Evolutionary conservation across 2,113 vertebrate genomes (phyloP), one percentile per base, ranked within the genome.

Genomic region (Cervus canadensis): DNA sequence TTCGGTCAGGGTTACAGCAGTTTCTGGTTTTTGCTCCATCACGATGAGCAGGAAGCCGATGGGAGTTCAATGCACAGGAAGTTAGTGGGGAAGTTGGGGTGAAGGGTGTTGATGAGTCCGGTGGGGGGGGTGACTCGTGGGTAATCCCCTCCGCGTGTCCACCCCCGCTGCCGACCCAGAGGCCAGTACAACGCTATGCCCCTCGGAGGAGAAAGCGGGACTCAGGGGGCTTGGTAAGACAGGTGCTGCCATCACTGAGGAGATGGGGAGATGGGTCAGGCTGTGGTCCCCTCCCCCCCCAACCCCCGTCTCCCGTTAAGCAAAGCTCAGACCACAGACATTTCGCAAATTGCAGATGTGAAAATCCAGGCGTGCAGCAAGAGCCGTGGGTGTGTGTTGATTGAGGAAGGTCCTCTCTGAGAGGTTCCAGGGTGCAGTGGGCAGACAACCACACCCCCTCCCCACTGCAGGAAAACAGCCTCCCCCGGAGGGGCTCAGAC

Each of bases 121-220:
- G 16, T n/a, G 5, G 6, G 5, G 1, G 3, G 2, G 5, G 48
- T 50, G 48, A 50, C 13, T 0, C 13, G 0, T 6, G 3, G n/a
- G 19, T 3, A 3, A 5, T 21, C 40, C 6, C 8, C n/a, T 36
- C 40, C 4, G 30, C 5, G 3, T 25, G 8, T 7, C 28, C 40
- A 7, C 5, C 3, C 13, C 4, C 0, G 2, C 2, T 48, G 48
- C 48, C 48, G 48, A n/a, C 25, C 74, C 5, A 1, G 3, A 23
- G 40, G 26, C 26, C 3, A 3, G 12, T 25, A 5, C 2, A 0
- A 6, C 0, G 5, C 7, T 19, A 7, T 28, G 52, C 52, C 21
- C 54, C 2, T 0, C 7, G 14, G 30, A 3, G 52, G 43, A 48
- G 88, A 16, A n/a, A n/a, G 8, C 26, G 8, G 19, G 36, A 4